Percentiles rank a stretch among this genome's conserved stretches.
These are phyloP conservation scores for Marmota monax DNA, from an alignment of 2,113 vertebrate species.

Conservation along the genomic window DNA sequence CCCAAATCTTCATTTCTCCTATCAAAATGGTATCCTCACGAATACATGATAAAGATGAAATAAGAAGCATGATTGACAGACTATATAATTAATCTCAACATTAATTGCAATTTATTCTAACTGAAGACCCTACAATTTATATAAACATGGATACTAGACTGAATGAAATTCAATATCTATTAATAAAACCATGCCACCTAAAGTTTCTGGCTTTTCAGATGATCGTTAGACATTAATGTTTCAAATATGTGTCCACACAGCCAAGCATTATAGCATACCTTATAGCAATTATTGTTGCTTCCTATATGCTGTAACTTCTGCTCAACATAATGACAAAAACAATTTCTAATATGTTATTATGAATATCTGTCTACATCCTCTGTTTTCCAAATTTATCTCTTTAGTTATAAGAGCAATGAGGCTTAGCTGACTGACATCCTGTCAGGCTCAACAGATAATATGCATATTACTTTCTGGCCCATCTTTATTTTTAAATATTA, in stretches of 20 bases:
- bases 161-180: neutral
- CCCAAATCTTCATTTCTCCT: neutral
- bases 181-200: neutral
- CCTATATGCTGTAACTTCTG: neutral
- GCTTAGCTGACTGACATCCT: conserved; percentile 28
- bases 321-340: conserved; percentile 43
- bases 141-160: neutral
- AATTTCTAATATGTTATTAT: conserved; percentile 37
- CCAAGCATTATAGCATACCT: neutral
- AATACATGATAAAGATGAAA: conserved; percentile 1
- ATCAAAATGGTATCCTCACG: conserved; percentile 37
- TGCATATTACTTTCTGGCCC: conserved; percentile 61
- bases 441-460: conserved; percentile 55
- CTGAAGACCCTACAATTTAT: neutral
- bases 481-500: conserved; percentile 79
- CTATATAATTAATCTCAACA: conserved; percentile 35
- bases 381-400: conserved; percentile 54
- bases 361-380: conserved; percentile 21
- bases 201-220: conserved; percentile 20
- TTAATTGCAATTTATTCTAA: conserved; percentile 31
- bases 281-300: neutral
- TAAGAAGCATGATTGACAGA: neutral
- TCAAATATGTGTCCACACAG: neutral
- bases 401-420: conserved; percentile 40
- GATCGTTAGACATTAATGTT: neutral